Evolutionary conservation across 2,113 vertebrate genomes (phyloP).

Genomic region (Piprites chloris): DNA sequence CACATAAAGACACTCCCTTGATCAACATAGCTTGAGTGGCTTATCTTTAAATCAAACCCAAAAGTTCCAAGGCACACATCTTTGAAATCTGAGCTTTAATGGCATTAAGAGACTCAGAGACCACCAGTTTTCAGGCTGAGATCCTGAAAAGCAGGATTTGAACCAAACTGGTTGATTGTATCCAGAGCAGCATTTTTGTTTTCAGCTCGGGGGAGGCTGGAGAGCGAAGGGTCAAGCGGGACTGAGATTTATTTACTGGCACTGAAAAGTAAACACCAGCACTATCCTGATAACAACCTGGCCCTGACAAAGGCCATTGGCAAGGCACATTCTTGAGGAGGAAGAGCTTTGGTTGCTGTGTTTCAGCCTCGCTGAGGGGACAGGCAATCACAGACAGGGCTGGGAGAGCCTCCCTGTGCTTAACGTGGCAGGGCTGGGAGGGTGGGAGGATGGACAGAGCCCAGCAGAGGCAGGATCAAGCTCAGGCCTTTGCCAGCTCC

Average conservation of each 20-base stretch:
- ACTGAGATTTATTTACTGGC: constrained; percentile 72
- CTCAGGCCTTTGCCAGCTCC: neutral
- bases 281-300: constrained; percentile 55
- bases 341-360: constrained; percentile 16
- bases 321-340: constrained; percentile 61
- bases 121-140: constrained; percentile 42
- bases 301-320: constrained; percentile 62
- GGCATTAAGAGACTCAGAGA: constrained; percentile 60
- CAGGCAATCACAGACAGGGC: neutral
- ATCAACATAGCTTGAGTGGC: constrained; percentile 64
- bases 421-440: neutral
- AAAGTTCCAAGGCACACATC: constrained; percentile 77
- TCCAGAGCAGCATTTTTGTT: constrained; percentile 85
- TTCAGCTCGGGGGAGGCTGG: constrained; percentile 68
- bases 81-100: constrained; percentile 84
- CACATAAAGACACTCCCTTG: constrained; percentile 67
- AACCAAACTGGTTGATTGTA: constrained; percentile 80
- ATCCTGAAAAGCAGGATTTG: constrained; percentile 75
- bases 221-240: constrained; percentile 74
- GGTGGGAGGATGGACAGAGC: neutral
- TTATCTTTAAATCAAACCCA: constrained; percentile 80
- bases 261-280: constrained; percentile 59
- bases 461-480: neutral
- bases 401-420: neutral
- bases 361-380: constrained; percentile 20